Evolutionary conservation across 2,888 invertebrate species (phyloP), one percentile per base, ranked within the genome.

Genomic region (Drosophila antonietae): DNA sequence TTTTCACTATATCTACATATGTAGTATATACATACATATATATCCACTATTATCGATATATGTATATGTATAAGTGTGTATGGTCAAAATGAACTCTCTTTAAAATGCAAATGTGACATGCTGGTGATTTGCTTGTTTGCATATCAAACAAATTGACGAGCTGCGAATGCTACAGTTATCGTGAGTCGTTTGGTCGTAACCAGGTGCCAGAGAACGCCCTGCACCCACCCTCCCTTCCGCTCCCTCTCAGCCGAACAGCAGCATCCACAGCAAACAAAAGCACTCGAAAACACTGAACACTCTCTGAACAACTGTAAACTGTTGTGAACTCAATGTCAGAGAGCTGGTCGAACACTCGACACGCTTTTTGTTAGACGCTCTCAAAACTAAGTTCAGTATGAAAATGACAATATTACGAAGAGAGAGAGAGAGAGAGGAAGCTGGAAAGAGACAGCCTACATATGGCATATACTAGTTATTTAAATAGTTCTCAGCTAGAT

Each of bases 51-150:
- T 37, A 67, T 60, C 49, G 53, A 55, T 46, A 44, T 47, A n/a
- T 49, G n/a, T 33, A 31, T n/a, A 4, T 33, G 6, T 6, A 18
- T 6, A 12, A n/a, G 28, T n/a, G 15, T 59, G 39, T 1, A 12
- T 49, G 37, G 28, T 28, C 37, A 39, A 41, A 57, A 66, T 49
- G 23, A 18, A 46, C 28, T 44, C 44, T 55, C 70, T 78, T 78
- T 59, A 65, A 71, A 65, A 78, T 78, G 78, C 75, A 78, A 78
- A 78, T 78, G 71, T 72, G 61, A 62, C 67, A 63, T 66, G 73
- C 44, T 28, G 52, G 62, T 66, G 71, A 75, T 75, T 78, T 71
- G 69, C 59, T 51, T 78, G 78, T 78, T 78, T 77, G 74, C 77
- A 64, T 65, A 65, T 64, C 74, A 77, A 77, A 78, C 77, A 77